A percentile compares a stretch with the other conserved stretches of the same genome.
Evolutionary conservation across 2,113 vertebrate genomes (phyloP).

Genomic region (Python bivittatus): DNA sequence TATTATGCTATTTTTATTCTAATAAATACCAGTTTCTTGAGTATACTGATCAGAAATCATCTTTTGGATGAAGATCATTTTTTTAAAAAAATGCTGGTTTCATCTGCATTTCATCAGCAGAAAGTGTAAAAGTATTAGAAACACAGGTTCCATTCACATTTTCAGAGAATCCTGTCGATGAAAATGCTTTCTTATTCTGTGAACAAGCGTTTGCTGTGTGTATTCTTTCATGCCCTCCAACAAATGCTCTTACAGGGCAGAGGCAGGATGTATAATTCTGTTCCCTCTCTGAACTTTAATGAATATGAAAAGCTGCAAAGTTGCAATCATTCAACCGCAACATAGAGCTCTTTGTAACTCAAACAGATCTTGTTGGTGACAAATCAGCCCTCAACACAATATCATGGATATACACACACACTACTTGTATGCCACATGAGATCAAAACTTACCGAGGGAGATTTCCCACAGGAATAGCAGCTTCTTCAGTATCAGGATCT

Average conservation of each 20-base stretch:
- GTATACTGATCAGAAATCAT: neutral
- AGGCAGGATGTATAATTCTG: neutral
- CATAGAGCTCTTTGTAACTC: neutral
- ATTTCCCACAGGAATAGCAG: slow-evolving; percentile 83
- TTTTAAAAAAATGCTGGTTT: too few relatives aligned
- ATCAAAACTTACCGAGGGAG: slow-evolving; percentile 83
- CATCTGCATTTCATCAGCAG: neutral
- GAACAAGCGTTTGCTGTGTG: neutral
- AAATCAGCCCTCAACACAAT: neutral
- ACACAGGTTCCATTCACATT: neutral
- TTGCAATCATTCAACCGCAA: neutral
- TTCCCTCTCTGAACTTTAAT: neutral
- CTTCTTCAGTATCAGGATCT: slow-evolving; percentile 79
- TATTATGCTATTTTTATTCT: neutral
- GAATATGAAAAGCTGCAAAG: neutral
- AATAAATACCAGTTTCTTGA: neutral
- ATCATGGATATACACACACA: neutral
- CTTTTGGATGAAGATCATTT: neutral
- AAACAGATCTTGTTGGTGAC: neutral
- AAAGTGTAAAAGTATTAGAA: neutral
- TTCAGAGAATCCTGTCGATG: neutral
- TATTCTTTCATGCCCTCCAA: neutral
- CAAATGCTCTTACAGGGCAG: neutral
- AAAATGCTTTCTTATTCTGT: neutral
- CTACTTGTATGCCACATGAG: neutral